phyloP scores from a whole-genome alignment of 1,140 invertebrate species.

The Tetragonula clypearis region DNA sequence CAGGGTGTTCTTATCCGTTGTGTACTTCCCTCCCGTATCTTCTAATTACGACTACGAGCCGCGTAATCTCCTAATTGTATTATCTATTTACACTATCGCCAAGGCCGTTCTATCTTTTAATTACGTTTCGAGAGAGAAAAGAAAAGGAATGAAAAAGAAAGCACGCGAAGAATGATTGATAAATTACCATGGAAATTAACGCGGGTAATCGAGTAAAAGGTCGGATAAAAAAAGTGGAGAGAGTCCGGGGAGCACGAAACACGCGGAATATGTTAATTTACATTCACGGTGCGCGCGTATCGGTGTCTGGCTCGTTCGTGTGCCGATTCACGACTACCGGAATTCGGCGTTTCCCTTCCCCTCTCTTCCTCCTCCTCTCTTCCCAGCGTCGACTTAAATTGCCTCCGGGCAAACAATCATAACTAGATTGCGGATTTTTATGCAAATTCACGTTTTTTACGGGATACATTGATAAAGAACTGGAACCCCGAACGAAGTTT shows the following conservation, averaged over 20 bases:
- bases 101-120: no score
- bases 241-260: not conserved
- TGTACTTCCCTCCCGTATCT: no score
- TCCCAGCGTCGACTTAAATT: not conserved
- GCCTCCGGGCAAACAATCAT: not conserved
- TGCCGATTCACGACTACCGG: not conserved
- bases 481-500: not conserved
- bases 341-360: not conserved
- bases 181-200: not conserved
- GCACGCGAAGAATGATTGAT: not conserved
- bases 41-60: not conserved
- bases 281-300: not conserved
- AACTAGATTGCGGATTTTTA: no score
- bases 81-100: no score
- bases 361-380: no score
- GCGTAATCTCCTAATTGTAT: no score
- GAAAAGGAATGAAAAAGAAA: not conserved
- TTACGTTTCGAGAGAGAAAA: no score
- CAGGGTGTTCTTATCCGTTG: constrained; percentile 11
- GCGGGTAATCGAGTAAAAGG: not conserved
- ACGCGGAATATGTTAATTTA: constrained; percentile 3
- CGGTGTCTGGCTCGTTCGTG: not conserved
- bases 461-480: not conserved
- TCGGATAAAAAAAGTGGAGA: not conserved
- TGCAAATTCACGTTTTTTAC: not conserved